Base-by-base conservation (phyloP, 1,140 invertebrate species). In the Metopolophium dirhodum region DNA sequence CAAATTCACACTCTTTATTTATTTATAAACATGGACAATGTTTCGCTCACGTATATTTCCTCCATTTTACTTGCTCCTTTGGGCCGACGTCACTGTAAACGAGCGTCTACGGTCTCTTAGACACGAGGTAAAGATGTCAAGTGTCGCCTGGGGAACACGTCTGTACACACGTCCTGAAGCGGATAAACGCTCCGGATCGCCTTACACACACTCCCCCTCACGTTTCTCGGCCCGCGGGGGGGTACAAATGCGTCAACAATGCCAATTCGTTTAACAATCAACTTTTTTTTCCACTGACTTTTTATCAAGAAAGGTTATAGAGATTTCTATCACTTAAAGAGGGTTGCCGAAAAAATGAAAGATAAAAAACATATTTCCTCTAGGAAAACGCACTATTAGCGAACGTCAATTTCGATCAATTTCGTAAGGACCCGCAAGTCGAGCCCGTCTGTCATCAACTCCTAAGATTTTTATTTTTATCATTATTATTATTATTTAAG, bases 151-250 rank as follows among this genome's bases (percentile, higher is more conserved):
- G 91, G 91, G 91, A 85, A 93, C 91, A 85, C 41, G n/a, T 47
- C 61, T 91, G 90, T 92, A 92, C 47, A 92, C 91, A 92, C 91
- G 77, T 93, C 91, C 82, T 93, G 82, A 93, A 92, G 91, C 91
- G 91, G 91, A 92, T 92, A 92, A 92, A 93, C 91, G 91, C 30
- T 11, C 54, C 49, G 23, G 82, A 93, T 93, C 51, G 82, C 82
- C 91, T 86, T 86, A 93, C 77, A 92, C n/a, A 30, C 68, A 37
- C 35, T n/a, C 82, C 85, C 47, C 11, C 90, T 7, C 51, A 4
- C 26, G 7, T 93, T 83, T 82, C 51, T 82, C 45, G 20, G 77
- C 47, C 49, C 82, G 49, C 47, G 49, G n/a, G 47, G 61, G 91
- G 82, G 49, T 86, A 41, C 82, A 85, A 51, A 92, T 49, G 54